phyloP scores from a whole-genome alignment of 2,797 vertebrate genomes.

The Okamejei kenojei region DNA sequence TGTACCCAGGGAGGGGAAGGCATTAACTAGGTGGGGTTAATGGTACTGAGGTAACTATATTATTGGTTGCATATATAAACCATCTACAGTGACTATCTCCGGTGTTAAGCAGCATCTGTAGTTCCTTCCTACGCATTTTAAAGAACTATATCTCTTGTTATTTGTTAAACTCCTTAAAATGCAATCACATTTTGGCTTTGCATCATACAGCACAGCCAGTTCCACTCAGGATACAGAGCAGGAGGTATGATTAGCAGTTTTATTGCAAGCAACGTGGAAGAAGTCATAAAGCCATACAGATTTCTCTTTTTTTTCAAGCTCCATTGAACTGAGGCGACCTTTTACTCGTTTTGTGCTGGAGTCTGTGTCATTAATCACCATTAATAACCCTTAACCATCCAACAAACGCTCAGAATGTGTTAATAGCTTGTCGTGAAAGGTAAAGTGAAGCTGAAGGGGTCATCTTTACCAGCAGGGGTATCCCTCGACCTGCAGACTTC shows the following conservation, averaged over 20 bases:
- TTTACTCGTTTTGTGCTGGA: neutral
- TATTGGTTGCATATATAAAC: no score
- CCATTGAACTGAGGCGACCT: neutral
- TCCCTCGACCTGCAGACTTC: neutral
- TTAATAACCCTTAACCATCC: conserved; percentile 4
- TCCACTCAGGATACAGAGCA: neutral
- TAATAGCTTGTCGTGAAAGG: conserved; percentile 30
- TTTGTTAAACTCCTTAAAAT: neutral
- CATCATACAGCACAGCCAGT: neutral
- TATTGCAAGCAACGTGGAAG: neutral
- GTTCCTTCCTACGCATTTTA: no score
- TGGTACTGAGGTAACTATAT: no score
- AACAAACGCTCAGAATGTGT: conserved; percentile 19
- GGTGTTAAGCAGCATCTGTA: no score
- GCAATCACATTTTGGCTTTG: neutral
- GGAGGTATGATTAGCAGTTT: neutral
- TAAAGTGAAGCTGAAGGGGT: neutral
- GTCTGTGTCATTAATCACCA: conserved; percentile 1
- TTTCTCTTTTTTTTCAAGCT: neutral
- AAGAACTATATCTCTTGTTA: neutral
- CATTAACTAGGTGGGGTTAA: no score
- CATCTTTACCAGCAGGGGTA: conserved; percentile 5
- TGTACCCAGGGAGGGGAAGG: no score
- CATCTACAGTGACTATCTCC: no score
- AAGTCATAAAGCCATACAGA: neutral